Evolutionary conservation across 2,113 vertebrate genomes (phyloP), one percentile per base, ranked within the genome.

Genomic region (Syrrhaptes paradoxus): DNA sequence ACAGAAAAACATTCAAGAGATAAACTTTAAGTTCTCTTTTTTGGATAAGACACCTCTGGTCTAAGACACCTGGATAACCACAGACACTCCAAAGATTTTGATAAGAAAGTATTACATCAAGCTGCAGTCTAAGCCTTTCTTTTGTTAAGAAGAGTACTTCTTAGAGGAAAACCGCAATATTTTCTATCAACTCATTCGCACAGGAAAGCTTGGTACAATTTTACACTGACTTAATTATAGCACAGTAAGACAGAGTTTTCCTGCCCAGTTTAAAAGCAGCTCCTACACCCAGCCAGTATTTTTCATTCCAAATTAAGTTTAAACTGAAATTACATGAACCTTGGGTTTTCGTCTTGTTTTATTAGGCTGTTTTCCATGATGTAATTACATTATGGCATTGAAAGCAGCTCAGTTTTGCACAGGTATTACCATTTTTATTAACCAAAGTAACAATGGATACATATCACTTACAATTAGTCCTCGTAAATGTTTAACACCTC

Each of bases 371-470:
- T 90, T 91, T 76, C 62, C 51, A 62, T 46, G 13, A 43, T 55
- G 4, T 21, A 86, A 91, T 77, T 77, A 28, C 11, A 54, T 94
- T 86, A 93, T 6, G 9, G 32, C 58, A 94, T 28, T 4, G 7
- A 59, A 90, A 88, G 48, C n/a, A 83, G 46, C 10, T 88, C 51
- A 63, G 34, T 54, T 90, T 73, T 82, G 24, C 43, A 74, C 63
- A 71, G 43, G 16, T 88, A 96, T 96, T 95, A 71, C 63, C 71
- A 91, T 85, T 89, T 93, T 74, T 92, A 87, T 92, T 94, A 91
- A 89, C 68, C 48, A 73, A 79, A 85, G 38, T 52, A 92, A 74
- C 38, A 52, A 65, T 4, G 36, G 71, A 8, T 52, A 73, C 85
- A 14, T 24, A 93, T 91, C 11, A 90, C 45, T 93, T 93, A 74